Conservation (phyloP, 1,140 invertebrate species). For the Drosophila paulistorum region DNA sequence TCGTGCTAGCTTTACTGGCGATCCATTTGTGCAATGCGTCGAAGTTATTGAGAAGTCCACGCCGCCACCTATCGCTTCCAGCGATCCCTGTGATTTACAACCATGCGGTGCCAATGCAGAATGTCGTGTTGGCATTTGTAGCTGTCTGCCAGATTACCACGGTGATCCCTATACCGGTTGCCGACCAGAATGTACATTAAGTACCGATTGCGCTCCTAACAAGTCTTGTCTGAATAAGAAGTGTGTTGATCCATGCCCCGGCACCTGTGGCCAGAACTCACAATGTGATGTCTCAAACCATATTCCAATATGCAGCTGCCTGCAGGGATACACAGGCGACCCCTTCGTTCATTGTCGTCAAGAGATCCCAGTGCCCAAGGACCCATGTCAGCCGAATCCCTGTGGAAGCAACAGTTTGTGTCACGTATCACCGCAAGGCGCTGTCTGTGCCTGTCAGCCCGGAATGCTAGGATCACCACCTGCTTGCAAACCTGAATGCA, state of each 20-base stretch:
- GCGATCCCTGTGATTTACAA: slow-evolving; percentile 88
- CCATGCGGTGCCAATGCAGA: slow-evolving; percentile 92
- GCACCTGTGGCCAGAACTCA: slow-evolving; percentile 89
- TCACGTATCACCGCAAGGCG: slow-evolving; percentile 88
- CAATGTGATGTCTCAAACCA: slow-evolving; percentile 92
- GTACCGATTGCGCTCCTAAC: slow-evolving; percentile 90
- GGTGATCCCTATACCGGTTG: slow-evolving; percentile 88
- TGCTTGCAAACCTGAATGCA: slow-evolving; percentile 88
- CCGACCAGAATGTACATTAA: slow-evolving; percentile 92
- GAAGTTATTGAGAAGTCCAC: slow-evolving; percentile 85
- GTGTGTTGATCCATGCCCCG: slow-evolving; percentile 90
- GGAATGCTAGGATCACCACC: slow-evolving; percentile 90
- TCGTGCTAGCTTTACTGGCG: slow-evolving; percentile 86
- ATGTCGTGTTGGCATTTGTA: slow-evolving; percentile 87
- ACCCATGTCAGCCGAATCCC: slow-evolving; percentile 89
- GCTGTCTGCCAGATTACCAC: slow-evolving; percentile 86
- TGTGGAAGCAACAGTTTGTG: slow-evolving; percentile 92
- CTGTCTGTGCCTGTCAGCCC: slow-evolving; percentile 88
- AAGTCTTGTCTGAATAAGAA: slow-evolving; percentile 90
- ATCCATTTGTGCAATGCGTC: slow-evolving; percentile 89
- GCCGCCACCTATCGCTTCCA: slow-evolving; percentile 83
- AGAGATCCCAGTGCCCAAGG: slow-evolving; percentile 59
- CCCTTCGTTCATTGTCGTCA: slow-evolving; percentile 86
- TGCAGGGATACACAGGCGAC: slow-evolving; percentile 89
- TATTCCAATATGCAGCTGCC: slow-evolving; percentile 90